Percentiles rank a stretch among this genome's conserved stretches.
These are phyloP conservation scores for Diachasma alloeum DNA, from an alignment of 1,140 invertebrate species.

Conservation along the genomic window DNA sequence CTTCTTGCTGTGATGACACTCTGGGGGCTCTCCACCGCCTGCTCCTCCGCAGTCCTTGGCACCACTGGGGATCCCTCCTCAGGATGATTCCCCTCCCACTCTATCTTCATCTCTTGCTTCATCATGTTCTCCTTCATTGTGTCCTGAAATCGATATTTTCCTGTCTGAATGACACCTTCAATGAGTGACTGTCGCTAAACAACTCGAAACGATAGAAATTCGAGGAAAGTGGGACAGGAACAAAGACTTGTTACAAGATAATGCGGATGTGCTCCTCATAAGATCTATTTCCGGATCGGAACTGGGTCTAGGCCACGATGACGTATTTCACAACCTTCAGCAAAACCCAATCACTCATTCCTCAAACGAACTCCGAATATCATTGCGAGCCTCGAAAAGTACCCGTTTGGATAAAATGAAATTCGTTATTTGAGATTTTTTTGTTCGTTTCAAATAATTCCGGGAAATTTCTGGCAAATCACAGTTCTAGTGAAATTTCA, in stretches of 20 bases:
- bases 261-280: neutral
- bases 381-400: too few relatives aligned
- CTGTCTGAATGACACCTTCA: neutral
- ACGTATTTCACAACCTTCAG: neutral
- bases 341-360: neutral
- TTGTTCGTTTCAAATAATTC: too few relatives aligned
- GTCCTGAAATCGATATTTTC: slow-evolving; percentile 40
- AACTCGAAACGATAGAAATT: slow-evolving; percentile 18
- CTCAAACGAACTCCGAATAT: too few relatives aligned
- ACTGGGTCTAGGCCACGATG: slow-evolving; percentile 39
- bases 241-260: slow-evolving; percentile 39
- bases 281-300: slow-evolving; percentile 23
- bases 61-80: slow-evolving; percentile 47
- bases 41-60: slow-evolving; percentile 38
- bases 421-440: too few relatives aligned
- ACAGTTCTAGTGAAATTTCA: too few relatives aligned
- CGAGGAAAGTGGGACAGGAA: slow-evolving; percentile 44
- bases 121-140: slow-evolving; percentile 58
- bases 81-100: slow-evolving; percentile 53
- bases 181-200: neutral
- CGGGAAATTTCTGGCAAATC: too few relatives aligned
- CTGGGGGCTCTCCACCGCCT: slow-evolving; percentile 41
- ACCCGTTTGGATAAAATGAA: too few relatives aligned
- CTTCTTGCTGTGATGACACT: slow-evolving; percentile 68
- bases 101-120: slow-evolving; percentile 60